These are phyloP conservation scores for Acholoe squamosa DNA, from an alignment of 2,888 invertebrate species.

Conservation along the genomic window DNA sequence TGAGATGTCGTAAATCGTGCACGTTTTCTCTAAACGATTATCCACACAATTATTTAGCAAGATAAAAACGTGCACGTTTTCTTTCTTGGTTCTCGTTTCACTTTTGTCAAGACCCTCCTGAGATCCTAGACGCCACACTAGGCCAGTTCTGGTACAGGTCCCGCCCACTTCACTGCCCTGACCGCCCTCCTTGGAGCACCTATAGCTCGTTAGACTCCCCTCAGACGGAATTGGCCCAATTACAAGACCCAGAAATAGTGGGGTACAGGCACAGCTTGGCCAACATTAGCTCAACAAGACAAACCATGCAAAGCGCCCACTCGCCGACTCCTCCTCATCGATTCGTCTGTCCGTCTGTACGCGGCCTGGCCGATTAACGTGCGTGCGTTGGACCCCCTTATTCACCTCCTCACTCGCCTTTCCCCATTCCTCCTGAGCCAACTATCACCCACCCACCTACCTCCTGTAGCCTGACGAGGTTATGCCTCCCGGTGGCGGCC, in stretches of 20 bases:
- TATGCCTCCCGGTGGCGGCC: not conserved
- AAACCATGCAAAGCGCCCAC: conserved; percentile 33
- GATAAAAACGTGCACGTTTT: too few relatives aligned
- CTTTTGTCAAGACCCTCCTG: too few relatives aligned
- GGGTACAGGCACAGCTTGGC: not conserved
- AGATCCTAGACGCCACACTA: too few relatives aligned
- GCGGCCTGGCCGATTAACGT: conserved; percentile 10
- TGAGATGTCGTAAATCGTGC: too few relatives aligned
- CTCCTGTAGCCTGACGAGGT: conserved; percentile 15
- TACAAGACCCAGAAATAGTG: not conserved
- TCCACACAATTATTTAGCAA: too few relatives aligned
- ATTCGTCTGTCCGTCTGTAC: not conserved
- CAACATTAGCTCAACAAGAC: conserved; percentile 53
- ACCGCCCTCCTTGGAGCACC: too few relatives aligned
- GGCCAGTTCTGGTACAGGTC: too few relatives aligned
- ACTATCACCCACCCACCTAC: not conserved
- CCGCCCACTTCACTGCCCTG: too few relatives aligned
- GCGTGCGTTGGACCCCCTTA: not conserved
- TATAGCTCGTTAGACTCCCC: conserved; percentile 19
- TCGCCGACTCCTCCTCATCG: not conserved
- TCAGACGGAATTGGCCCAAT: conserved; percentile 42
- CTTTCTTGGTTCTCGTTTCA: too few relatives aligned
- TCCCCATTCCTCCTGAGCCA: not conserved
- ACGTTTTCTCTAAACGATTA: too few relatives aligned
- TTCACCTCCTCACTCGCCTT: not conserved